Percentiles rank a stretch among this genome's conserved stretches.
Evolutionary conservation across 2,113 vertebrate species (phyloP).

Genomic region (Crotalus viridis): DNA sequence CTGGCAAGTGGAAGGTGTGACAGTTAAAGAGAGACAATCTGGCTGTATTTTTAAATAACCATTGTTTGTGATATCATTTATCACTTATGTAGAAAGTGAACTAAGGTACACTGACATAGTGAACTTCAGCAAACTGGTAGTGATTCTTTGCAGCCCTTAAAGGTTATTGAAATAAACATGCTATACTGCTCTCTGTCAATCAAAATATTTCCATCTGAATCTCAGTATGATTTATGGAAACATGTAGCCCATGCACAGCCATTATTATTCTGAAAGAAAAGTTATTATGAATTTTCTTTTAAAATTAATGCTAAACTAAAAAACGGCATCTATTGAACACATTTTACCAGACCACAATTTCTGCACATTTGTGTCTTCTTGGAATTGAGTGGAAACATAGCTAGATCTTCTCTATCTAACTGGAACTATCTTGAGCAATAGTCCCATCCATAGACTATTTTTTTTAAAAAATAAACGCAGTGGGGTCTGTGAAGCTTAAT

Average conservation of each 20-base stretch:
- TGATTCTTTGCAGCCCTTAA: not conserved
- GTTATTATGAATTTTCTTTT: not conserved
- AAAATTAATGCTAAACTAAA: not conserved
- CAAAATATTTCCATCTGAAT: not conserved
- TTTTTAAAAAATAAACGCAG: not conserved
- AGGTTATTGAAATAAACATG: not conserved
- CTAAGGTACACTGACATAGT: not conserved
- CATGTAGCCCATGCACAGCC: not conserved
- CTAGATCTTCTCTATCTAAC: not conserved
- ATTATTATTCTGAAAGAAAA: not conserved
- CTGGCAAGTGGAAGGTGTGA: not conserved
- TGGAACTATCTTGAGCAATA: not conserved
- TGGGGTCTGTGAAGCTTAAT: not conserved
- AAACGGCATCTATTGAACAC: not conserved
- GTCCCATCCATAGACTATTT: not conserved
- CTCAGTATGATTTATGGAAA: not conserved
- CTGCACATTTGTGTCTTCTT: not conserved
- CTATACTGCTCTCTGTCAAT: not conserved
- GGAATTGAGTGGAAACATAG: not conserved
- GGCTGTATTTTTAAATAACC: not conserved
- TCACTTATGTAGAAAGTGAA: not conserved
- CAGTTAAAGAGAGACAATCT: not conserved
- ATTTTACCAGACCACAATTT: not conserved
- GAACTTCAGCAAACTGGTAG: not conserved
- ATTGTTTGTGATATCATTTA: not conserved